Base-by-base conservation (phyloP, 2,113 vertebrate species). In the Heloderma charlesbogerti region DNA sequence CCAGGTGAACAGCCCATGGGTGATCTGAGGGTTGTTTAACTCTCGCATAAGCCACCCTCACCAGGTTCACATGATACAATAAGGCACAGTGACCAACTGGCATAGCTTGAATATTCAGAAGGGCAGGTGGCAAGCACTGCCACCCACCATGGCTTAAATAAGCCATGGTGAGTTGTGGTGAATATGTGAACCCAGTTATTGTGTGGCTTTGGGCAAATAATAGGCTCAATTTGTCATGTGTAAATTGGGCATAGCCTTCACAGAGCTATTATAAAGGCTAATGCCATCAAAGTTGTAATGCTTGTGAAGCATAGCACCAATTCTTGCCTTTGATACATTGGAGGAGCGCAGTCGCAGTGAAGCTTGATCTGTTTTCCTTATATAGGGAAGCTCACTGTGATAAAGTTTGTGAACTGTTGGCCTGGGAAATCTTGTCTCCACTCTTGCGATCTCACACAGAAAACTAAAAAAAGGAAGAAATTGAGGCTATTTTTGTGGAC, bases 361-460 rank as follows among this genome's bases (percentile, higher is more conserved):
- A 40, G 34, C 6, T 54, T 85, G 51, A 85, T 20, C 34, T 86
- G 7, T 79, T 67, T 83, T 67, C 57, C n/a, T 43, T 45, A 57
- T 5, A 79, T 45, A 79, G n/a, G 27, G 22, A 45, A 60, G 67
- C 25, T 57, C 54, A 27, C 27, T 86, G 22, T 37, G 25, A 40
- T 57, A 78, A 90, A 85, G 34, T 89, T 69, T 66, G 57, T 79
- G 87, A 88, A n/a, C 6, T 71, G 37, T 66, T 54, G 16, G 43
- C 37, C 71, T 66, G 75, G 57, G 20, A 84, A 66, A 60, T 84
- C 29, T 84, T 77, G 72, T 51, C 31, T 84, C 43, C 60, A 34
- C 66, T 79, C 54, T 86, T 86, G 89, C 71, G 75, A 80, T 80
- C 27, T 86, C 84, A 72, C 25, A 86, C 31, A 51, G 27, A 66